Evolutionary conservation across 1,140 invertebrate species (phyloP).

Genomic region (Drosophila tristis): DNA sequence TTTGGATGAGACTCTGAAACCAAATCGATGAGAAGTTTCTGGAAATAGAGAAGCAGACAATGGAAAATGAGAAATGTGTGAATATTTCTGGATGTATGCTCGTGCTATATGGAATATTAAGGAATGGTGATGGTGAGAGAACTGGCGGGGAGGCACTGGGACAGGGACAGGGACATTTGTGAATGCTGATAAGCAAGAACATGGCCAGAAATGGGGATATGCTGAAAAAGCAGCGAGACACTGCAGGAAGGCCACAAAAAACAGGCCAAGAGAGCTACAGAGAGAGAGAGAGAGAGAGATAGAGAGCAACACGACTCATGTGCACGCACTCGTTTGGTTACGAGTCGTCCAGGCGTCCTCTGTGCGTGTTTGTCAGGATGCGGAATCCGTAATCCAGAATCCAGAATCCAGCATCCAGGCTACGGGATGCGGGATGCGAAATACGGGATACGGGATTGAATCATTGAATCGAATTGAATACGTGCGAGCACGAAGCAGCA

Average conservation of each 20-base stretch:
- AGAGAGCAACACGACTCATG: constrained; percentile 15
- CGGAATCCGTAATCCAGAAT: background rate
- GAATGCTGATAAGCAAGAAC: background rate
- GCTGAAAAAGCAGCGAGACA: background rate
- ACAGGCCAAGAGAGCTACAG: constrained; percentile 49
- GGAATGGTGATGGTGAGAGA: background rate
- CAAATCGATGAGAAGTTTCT: background rate
- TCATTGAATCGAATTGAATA: constrained; percentile 83
- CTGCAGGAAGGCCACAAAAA: constrained; percentile 26
- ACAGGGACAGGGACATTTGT: too few species aligned
- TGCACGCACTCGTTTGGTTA: constrained; percentile 19
- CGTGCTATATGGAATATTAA: too few species aligned
- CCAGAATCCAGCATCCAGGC: background rate
- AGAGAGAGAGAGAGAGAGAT: constrained; percentile 10
- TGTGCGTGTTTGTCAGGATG: constrained; percentile 38
- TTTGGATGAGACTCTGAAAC: too few species aligned
- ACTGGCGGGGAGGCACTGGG: too few species aligned
- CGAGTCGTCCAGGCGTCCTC: constrained; percentile 28
- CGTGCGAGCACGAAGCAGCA: constrained; percentile 68
- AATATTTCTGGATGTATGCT: background rate
- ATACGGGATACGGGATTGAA: constrained; percentile 66
- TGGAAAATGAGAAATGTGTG: background rate
- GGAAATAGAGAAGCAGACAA: background rate
- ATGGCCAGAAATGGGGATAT: background rate
- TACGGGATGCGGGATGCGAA: constrained; percentile 40